Base-by-base conservation (phyloP, 2,797 vertebrate genomes). In the Phrynocephalus vlangalii region DNA sequence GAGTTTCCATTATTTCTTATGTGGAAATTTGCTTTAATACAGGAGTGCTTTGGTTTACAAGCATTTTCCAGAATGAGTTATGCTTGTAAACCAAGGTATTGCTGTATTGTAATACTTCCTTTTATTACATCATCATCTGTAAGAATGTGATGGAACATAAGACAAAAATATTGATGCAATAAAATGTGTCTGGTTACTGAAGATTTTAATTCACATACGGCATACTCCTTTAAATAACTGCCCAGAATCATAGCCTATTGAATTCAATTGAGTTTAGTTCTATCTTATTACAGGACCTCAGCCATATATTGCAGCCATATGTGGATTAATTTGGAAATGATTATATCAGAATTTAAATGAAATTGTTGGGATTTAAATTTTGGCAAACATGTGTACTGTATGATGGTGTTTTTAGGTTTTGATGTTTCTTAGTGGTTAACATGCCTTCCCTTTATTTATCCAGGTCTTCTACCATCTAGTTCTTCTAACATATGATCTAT, bases 401-500 rank as follows among this genome's bases (percentile, higher is more conserved):
- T 22, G 38, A 77, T 77, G 11, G 24, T 48, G 33, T 77, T 77
- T 38, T 63, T 79, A 63, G 18, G 30, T 3, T 9, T 24, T 33
- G 30, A 66, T 63, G 9, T 18, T 13, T n/a, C 9, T 33, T 66
- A 66, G 1, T 38, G 20, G 28, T 66, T 33, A 5, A 20, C 63
- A 18, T 80, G 22, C 60, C 56, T 66, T 80, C 30, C 5, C 56
- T 80, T 22, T 80, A 63, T 66, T 60, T 24, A 79, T 79, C 1
- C 44, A 44, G 38, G 38, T 44, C 38, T 44, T 44, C 38, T 44
- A 44, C 38, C 38, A 44, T 44, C 38, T 44, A 26, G 44, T 20
- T 79, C 30, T n/a, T 4, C 52, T 24, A 56, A 83, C 28, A 44
- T 73, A 80, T 44, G 4, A 1, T 90, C 70, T 89, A 88, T 91